phyloP scores from a whole-genome alignment of 2,113 vertebrate species.

The Tretioscincus oriximinensis region DNA sequence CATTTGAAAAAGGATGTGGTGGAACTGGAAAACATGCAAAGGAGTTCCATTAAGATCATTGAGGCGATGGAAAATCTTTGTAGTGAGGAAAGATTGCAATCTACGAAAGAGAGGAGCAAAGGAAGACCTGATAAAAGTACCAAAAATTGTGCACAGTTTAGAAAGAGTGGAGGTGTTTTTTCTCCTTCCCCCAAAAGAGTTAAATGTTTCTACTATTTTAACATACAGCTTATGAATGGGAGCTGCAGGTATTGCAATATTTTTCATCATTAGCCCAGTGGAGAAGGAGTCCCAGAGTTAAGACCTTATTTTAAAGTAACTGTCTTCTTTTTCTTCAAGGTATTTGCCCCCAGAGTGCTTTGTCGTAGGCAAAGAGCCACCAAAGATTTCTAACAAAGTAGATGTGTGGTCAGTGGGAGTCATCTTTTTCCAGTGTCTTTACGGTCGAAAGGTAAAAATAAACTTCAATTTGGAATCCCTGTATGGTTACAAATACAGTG shows the following conservation, averaged over 20 bases:
- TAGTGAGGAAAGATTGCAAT: no score
- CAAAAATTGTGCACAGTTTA: no score
- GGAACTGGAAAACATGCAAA: no score
- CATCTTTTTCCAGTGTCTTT: slow-evolving; percentile 99
- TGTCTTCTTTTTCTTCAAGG: slow-evolving; percentile 70
- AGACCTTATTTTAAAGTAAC: neutral
- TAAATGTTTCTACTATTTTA: no score
- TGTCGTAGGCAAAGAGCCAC: slow-evolving; percentile 98
- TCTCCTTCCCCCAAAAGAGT: no score
- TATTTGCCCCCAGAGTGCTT: slow-evolving; percentile 98
- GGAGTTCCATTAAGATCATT: no score
- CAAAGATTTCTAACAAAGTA: slow-evolving; percentile 99
- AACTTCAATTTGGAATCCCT: neutral
- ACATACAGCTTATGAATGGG: no score
- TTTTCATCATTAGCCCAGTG: neutral
- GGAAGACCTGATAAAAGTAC: no score
- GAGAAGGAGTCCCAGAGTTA: neutral
- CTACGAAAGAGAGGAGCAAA: no score
- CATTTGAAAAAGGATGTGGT: no score
- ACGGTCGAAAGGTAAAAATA: slow-evolving; percentile 91
- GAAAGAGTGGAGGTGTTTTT: no score
- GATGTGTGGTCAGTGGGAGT: slow-evolving; percentile 99
- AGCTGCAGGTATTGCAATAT: neutral
- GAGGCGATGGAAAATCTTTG: no score
- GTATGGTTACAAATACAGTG: neutral